Evolutionary conservation across 2,888 invertebrate species (phyloP).

Genomic region (Cerastis leucographa): DNA sequence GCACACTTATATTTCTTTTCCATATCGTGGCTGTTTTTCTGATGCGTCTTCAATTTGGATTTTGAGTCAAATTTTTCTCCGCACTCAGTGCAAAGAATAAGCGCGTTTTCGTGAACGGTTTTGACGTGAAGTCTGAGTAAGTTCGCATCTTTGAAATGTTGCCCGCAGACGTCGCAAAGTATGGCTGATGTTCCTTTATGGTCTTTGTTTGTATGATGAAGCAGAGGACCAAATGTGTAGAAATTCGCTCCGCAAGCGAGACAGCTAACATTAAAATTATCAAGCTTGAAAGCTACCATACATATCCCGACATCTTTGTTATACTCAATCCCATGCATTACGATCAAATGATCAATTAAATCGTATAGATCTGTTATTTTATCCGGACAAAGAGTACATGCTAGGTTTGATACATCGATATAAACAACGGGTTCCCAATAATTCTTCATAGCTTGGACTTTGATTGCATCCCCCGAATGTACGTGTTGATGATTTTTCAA

Average conservation of each 20-base stretch:
- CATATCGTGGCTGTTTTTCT: conserved; percentile 82
- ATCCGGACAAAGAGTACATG: conserved; percentile 82
- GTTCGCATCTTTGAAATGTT: conserved; percentile 83
- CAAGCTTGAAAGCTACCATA: conserved; percentile 85
- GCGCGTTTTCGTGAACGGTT: conserved; percentile 82
- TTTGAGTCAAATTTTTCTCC: conserved; percentile 87
- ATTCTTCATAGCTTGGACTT: conserved; percentile 83
- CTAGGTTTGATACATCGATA: conserved; percentile 80
- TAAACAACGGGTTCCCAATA: conserved; percentile 87
- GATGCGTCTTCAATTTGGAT: conserved; percentile 88
- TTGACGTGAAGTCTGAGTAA: conserved; percentile 82
- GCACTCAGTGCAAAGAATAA: conserved; percentile 83
- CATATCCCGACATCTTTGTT: conserved; percentile 85
- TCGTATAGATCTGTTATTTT: conserved; percentile 80
- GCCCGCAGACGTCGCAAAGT: conserved; percentile 86
- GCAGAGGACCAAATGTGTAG: conserved; percentile 84
- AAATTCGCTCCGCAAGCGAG: conserved; percentile 82
- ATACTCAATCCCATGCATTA: conserved; percentile 78
- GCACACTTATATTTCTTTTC: conserved; percentile 89
- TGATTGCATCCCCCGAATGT: conserved; percentile 78
- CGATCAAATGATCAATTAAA: conserved; percentile 82
- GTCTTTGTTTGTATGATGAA: conserved; percentile 86
- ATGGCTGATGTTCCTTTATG: conserved; percentile 86
- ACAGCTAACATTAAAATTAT: conserved; percentile 81
- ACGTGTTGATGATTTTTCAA: conserved; percentile 80